Base-by-base conservation (phyloP, 2,888 invertebrate genomes). In the Pachymerium ferrugineum region DNA sequence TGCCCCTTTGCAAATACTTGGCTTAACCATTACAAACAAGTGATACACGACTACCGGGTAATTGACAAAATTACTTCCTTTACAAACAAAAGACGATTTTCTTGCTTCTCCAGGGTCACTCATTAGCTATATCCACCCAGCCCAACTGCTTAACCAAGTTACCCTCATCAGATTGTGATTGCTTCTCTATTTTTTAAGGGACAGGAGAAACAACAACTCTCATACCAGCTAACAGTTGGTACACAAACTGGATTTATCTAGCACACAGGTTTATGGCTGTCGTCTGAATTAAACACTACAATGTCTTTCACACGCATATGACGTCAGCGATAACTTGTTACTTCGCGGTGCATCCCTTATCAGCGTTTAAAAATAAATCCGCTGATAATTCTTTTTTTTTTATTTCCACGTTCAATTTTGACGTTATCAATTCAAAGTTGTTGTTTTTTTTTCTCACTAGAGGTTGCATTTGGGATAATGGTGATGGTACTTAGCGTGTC, bases 201-300 rank as follows among this genome's bases (percentile, higher is more conserved):
- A 4, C 16, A 47, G n/a, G 16, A 47, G n/a, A 47, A 22, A 47
- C 4, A 22, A 47, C 3, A 38, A 22, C n/a, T 16, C 47, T n/a
- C 16, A 47, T 47, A 22, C 16, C 47, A n/a, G 47, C n/a, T 47
- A 16, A 22, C 16, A 47, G 47, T 47, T 47, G 47, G 47, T 16
- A 47, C 47, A 47, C 47, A 47, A 47, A 47, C 47, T 47, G 47
- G 47, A 47, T 47, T 47, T 47, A 47, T 47, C 47, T 47, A 47
- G 47, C 47, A 14, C 2, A 47, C 47, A 47, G 47, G 47, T 47
- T 47, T 47, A 47, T 47, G 16, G 6, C 47, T 47, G 16, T 47
- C 19, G 16, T 47, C 47, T 22, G 47, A 47, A 47, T 47, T 47
- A 47, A n/a, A n/a, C n/a, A 47, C 47, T 16, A 22, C 22, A 14